These are phyloP conservation scores for Neria commutata DNA, from an alignment of 2,888 invertebrate species.

Conservation along the genomic window DNA sequence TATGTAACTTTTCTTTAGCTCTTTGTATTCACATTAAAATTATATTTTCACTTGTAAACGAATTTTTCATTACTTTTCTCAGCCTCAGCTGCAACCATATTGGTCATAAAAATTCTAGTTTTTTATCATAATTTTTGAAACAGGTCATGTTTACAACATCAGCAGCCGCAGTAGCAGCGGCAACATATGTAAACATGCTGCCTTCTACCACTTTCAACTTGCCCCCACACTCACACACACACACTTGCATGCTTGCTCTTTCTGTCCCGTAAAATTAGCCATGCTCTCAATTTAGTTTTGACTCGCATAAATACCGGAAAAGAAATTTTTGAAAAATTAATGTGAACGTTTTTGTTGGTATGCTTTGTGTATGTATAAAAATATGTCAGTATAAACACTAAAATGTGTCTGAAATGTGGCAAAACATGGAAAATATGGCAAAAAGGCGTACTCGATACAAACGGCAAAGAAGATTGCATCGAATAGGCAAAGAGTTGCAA, in stretches of 20 bases:
- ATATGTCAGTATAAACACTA: not conserved
- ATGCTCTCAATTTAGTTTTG: not conserved
- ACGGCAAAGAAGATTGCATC: too few species aligned
- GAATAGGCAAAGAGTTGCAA: too few species aligned
- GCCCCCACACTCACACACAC: too few species aligned
- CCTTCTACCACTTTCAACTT: not conserved
- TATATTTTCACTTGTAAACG: too few species aligned
- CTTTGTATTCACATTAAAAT: too few species aligned
- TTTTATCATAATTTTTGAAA: not conserved
- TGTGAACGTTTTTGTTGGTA: not conserved
- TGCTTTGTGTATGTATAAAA: not conserved
- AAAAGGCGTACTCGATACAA: not conserved
- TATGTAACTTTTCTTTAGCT: too few species aligned
- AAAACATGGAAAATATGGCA: not conserved
- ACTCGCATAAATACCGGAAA: slow-evolving; percentile 1
- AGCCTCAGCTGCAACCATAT: not conserved
- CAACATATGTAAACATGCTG: not conserved
- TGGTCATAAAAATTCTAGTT: not conserved
- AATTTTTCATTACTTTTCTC: too few species aligned
- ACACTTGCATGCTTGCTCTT: too few species aligned
- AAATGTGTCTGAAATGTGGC: not conserved
- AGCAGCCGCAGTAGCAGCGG: not conserved
- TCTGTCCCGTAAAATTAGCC: too few species aligned
- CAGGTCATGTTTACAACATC: not conserved
- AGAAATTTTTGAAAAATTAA: not conserved